Percentiles rank a stretch among this genome's conserved stretches.
Evolutionary conservation across 2,113 vertebrate species (phyloP).

Genomic region (Talpa occidentalis): DNA sequence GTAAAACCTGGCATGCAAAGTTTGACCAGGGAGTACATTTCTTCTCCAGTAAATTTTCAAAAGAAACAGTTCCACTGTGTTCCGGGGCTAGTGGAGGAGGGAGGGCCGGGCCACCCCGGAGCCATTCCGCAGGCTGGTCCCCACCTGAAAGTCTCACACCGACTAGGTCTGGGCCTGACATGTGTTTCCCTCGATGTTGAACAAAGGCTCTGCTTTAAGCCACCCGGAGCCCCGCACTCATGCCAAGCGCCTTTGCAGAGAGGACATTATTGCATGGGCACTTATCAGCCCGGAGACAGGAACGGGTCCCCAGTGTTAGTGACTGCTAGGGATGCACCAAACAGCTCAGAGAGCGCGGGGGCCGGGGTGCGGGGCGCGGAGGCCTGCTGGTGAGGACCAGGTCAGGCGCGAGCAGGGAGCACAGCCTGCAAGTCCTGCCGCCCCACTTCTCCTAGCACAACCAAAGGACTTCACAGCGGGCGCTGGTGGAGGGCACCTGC

Average conservation of each 20-base stretch:
- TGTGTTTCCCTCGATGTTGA: not conserved
- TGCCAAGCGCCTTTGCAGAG: not conserved
- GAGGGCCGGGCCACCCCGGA: not conserved
- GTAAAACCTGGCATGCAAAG: conserved; percentile 54
- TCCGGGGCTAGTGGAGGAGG: not conserved
- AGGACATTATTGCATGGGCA: not conserved
- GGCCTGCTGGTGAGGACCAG: no score
- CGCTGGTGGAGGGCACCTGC: no score
- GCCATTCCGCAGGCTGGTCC: not conserved
- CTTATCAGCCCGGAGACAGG: not conserved
- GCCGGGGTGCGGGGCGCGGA: no score
- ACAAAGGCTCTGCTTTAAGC: not conserved
- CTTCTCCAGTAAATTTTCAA: conserved; percentile 59
- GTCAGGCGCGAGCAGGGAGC: no score
- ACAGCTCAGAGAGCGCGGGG: no score
- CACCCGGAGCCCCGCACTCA: not conserved
- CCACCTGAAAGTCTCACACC: not conserved
- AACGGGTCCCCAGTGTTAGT: not conserved
- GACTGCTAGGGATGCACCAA: no score
- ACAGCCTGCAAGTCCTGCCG: no score
- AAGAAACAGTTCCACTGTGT: not conserved
- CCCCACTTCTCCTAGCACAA: no score
- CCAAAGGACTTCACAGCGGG: no score
- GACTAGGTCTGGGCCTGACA: not conserved
- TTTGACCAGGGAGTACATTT: conserved; percentile 1